phyloP scores from a whole-genome alignment of 35 echinoderm and acorn worm genomes.

The Stichopus chloronotus region DNA sequence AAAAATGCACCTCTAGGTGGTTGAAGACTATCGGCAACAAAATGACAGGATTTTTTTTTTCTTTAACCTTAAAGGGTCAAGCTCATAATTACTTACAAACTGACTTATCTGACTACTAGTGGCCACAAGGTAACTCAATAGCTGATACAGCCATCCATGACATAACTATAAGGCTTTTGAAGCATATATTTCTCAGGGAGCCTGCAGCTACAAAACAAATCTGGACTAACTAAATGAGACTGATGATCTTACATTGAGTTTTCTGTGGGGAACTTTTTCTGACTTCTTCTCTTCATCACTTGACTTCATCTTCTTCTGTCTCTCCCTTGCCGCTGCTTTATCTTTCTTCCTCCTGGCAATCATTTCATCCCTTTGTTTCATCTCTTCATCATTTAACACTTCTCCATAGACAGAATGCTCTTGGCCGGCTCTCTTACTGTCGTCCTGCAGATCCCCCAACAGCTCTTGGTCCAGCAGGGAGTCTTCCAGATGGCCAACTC shows the following conservation, averaged over 20 bases:
- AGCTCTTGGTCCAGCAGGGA: slow-evolving; percentile 36
- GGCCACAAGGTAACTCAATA: too few species aligned
- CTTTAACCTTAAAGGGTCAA: too few species aligned
- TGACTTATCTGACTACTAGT: too few species aligned
- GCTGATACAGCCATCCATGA: too few species aligned
- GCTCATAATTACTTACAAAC: too few species aligned
- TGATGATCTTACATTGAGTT: slow-evolving; percentile 22
- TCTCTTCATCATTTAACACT: slow-evolving; percentile 76
- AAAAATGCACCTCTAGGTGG: too few species aligned
- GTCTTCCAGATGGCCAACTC: slow-evolving; percentile 71
- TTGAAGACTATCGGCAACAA: too few species aligned
- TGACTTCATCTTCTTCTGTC: slow-evolving; percentile 7
- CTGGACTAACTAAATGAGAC: not conserved
- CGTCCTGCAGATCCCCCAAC: not conserved
- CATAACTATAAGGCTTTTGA: too few species aligned
- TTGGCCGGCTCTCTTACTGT: not conserved
- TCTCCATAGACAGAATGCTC: slow-evolving; percentile 62
- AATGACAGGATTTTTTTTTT: too few species aligned
- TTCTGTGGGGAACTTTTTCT: not conserved
- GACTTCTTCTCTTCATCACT: not conserved
- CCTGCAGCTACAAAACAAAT: too few species aligned
- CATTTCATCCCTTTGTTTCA: slow-evolving; percentile 48
- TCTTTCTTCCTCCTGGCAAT: slow-evolving; percentile 52
- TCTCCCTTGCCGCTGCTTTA: slow-evolving; percentile 52
- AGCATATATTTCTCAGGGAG: too few species aligned